Evolutionary conservation across 2,888 invertebrate species (phyloP), one percentile per base, ranked within the genome.

Genomic region (Macaria liturata): DNA sequence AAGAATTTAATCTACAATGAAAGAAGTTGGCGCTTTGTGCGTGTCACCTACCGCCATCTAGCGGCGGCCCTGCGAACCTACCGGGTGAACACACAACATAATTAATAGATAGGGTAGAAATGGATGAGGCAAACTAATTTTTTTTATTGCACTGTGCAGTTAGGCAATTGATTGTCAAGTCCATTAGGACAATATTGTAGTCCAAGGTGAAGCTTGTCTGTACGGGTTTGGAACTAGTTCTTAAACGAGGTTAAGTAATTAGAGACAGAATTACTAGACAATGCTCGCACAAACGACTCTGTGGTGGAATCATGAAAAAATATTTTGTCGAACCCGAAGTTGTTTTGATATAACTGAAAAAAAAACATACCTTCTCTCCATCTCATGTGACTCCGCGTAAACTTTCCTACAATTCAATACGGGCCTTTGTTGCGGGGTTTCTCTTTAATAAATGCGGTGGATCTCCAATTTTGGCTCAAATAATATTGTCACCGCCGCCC

Each of bases 1-100:
- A 89, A 89, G 88, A 89, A 89, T 88, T 89, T 89, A 89, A 89
- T 89, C 87, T 87, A 81, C 87, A 87, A 86, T 87, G 85, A 88
- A 89, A 89, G 89, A 89, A 86, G 86, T 77, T 77, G 81, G 78
- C 80, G 77, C 78, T 88, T 88, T 89, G 89, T 88, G 88, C 87
- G 87, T 87, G 83, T 85, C 87, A 81, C 84, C 84, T 74, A 75
- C 75, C 81, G 72, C 68, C 42, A 8, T 9, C 42, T 42, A 42
- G 42, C 42, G 42, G 42, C 82, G 74, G 75, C 81, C 80, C 75
- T 72, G 64, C 61, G 75, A 64, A 70, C 75, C 74, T 65, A 69
- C 76, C 68, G 76, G 68, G 76, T 75, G 42, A 1, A 42, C 1
- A 7, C 4, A 37, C 4, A 1, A 37, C n/a, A n/a, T n/a, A n/a